A percentile compares a stretch with the other conserved stretches of the same genome.
phyloP scores from a whole-genome alignment of 2,113 vertebrate genomes.

The Marmota monax region DNA sequence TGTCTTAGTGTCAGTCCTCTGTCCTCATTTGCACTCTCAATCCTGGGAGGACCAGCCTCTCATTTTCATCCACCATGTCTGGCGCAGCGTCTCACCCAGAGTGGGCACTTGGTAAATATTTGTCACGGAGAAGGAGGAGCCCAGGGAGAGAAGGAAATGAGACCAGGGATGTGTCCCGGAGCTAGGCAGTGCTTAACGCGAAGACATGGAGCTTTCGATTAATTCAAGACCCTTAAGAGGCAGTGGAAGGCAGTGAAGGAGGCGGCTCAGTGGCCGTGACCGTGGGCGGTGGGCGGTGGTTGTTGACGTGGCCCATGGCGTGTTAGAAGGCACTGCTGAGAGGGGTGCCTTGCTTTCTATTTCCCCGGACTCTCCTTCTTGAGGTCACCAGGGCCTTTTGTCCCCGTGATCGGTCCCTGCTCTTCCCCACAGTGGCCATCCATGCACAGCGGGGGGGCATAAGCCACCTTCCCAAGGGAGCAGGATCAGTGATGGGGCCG shows the following conservation, averaged over 20 bases:
- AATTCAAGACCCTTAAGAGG: background rate
- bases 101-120: background rate
- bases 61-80: background rate
- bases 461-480: background rate
- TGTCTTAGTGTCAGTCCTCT: background rate
- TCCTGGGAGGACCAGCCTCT: background rate
- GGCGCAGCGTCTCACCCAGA: background rate
- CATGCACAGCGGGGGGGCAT: background rate
- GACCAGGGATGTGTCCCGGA: background rate
- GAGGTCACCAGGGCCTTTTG: background rate
- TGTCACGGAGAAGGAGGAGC: background rate
- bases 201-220: background rate
- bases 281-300: background rate
- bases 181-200: background rate
- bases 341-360: background rate
- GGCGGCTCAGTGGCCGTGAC: background rate
- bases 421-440: background rate
- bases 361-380: background rate
- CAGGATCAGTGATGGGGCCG: background rate
- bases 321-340: background rate
- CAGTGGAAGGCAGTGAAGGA: background rate
- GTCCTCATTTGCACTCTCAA: background rate
- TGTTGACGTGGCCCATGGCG: background rate
- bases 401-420: accelerated
- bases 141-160: background rate